Base-by-base conservation (phyloP, 2,113 vertebrate genomes). In the Pardalotus punctatus region DNA sequence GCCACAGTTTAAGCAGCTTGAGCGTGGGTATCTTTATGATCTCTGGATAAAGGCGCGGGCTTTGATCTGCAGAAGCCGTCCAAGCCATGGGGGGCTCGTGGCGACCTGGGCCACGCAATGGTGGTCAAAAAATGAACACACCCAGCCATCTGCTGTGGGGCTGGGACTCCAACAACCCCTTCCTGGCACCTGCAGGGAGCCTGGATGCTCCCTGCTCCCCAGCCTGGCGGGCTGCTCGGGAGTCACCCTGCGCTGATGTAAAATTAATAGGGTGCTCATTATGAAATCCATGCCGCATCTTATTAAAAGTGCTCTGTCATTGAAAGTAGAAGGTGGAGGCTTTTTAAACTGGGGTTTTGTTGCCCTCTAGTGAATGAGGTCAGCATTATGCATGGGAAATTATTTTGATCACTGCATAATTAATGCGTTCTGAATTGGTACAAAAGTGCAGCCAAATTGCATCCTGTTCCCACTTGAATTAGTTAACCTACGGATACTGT, bases 281-380 rank as follows among this genome's bases (percentile, higher is more conserved):
- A 97, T 25, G 50, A 95, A 97, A 97, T 85, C 95, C 93, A 47
- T 5, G 78, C 93, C 56, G 93, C 90, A 17, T 90, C 97, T 96
- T 84, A 93, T 92, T 96, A 97, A 96, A 97, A 54, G 48, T 94
- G 96, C 95, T 97, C 96, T 60, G 90, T 96, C 96, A 90, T 94
- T 91, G 93, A 86, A 87, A 97, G 94, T n/a, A 87, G 96, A 93
- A 98, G 96, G 96, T 71, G 94, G 96, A 95, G 96, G 95, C 66
- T 96, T 90, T 96, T 97, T 93, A 97, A 94, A 80, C 97, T 97
- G 95, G 96, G 97, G 96, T 66, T 98, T 94, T 98, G 98, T 98
- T 98, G 98, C 98, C 98, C 98, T 98, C 98, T 98, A 98, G 98
- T 98, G 98, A 98, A 97, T 96, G 96, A 98, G 98, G 98, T 98